Evolutionary conservation across 1,140 invertebrate species (phyloP).

Genomic region (Cyclargus thomasi): DNA sequence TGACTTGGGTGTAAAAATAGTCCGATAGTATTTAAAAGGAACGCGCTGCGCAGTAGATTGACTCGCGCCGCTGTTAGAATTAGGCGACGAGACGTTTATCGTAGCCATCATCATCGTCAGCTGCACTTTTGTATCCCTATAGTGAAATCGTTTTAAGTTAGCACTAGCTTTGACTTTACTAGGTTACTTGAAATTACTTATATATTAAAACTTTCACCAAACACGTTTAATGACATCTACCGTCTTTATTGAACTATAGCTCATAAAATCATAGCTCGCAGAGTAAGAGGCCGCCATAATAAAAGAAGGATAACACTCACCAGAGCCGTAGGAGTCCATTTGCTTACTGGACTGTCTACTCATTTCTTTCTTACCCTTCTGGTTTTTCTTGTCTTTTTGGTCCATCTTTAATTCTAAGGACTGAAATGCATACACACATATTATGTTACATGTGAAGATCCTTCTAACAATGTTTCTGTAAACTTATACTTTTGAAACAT

Average conservation of each 20-base stretch:
- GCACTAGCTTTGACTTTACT: too few relatives aligned
- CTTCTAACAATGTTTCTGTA: not conserved
- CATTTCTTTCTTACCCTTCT: not conserved
- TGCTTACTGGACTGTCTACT: slow-evolving; percentile 8
- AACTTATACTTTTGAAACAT: too few relatives aligned
- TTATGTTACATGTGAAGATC: not conserved
- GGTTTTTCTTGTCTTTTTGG: not conserved
- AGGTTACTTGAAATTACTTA: too few relatives aligned
- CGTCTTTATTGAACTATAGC: too few relatives aligned
- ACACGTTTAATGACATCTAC: too few relatives aligned
- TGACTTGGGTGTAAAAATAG: slow-evolving; percentile 10
- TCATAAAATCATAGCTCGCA: too few relatives aligned
- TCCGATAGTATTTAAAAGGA: slow-evolving; percentile 7
- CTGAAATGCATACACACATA: not conserved
- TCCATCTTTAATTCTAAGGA: not conserved
- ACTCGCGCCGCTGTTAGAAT: not conserved
- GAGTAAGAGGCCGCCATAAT: too few relatives aligned
- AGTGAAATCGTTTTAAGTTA: too few relatives aligned
- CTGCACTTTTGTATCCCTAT: too few relatives aligned
- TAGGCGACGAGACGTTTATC: too few relatives aligned
- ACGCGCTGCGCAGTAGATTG: slow-evolving; percentile 5
- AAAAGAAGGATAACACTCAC: not conserved
- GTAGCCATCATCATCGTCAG: not conserved
- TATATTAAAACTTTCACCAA: too few relatives aligned
- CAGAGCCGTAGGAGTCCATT: slow-evolving; percentile 1